Conservation (phyloP, 2,797 vertebrate species). For the Euthynnus affinis region DNA sequence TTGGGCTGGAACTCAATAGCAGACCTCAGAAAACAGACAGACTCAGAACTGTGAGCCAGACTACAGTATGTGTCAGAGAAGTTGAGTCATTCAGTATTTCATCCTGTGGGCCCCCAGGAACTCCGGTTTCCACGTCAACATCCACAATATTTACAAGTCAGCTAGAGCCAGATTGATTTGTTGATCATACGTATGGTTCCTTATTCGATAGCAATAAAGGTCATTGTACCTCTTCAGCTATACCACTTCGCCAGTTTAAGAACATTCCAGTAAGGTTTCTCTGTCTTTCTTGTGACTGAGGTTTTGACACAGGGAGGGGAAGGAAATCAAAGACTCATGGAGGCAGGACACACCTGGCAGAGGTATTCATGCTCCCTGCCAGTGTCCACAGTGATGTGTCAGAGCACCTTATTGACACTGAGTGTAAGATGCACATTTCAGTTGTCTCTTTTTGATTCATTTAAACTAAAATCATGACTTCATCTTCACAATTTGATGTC, state of each 20-base stretch:
- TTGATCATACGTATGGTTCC: conserved; percentile 14
- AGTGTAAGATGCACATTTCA: conserved; percentile 9
- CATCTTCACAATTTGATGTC: neutral
- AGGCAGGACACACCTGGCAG: conserved; percentile 66
- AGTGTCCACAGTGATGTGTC: conserved; percentile 33
- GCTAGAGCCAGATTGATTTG: conserved; percentile 42
- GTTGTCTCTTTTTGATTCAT: conserved; percentile 19
- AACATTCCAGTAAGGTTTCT: conserved; percentile 44
- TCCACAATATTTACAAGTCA: conserved; percentile 61
- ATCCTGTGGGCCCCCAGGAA: conserved; percentile 46
- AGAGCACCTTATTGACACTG: neutral
- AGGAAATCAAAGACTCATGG: conserved; percentile 9
- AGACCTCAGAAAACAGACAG: conserved; percentile 39
- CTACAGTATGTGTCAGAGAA: conserved; percentile 43
- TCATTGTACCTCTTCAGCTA: conserved; percentile 19
- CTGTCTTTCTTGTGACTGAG: conserved; percentile 13
- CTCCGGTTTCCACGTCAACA: conserved; percentile 62
- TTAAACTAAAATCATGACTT: neutral
- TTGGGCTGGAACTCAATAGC: conserved; percentile 18
- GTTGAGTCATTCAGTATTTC: conserved; percentile 56
- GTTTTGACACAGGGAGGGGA: conserved; percentile 24
- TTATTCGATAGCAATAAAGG: conserved; percentile 35
- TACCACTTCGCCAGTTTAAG: neutral
- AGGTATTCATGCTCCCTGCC: conserved; percentile 61
- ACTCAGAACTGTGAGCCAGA: conserved; percentile 50